phyloP scores from a whole-genome alignment of 1,140 invertebrate species.

The Plectrocnemia conspersa region DNA sequence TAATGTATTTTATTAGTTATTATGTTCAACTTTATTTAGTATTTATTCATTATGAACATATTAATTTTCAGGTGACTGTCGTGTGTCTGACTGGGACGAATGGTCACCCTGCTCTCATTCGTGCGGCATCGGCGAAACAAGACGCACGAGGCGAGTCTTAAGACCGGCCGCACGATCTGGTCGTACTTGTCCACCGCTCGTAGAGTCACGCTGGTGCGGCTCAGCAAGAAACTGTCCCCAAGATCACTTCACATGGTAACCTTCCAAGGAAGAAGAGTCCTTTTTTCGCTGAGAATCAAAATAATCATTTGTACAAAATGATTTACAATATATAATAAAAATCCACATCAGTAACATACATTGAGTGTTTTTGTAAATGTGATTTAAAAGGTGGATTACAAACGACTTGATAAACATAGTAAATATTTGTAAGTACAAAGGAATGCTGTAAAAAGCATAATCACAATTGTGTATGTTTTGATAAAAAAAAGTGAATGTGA shows the following conservation, averaged over 20 bases:
- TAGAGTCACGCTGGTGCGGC: constrained; percentile 83
- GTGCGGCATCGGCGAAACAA: constrained; percentile 82
- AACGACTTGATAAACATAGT: not conserved
- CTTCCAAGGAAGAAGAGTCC: not conserved
- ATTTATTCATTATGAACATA: no score
- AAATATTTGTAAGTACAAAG: not conserved
- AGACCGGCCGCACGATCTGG: constrained; percentile 72
- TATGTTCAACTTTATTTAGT: not conserved
- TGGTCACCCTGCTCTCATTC: constrained; percentile 82
- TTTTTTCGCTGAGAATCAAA: not conserved
- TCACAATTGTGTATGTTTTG: no score
- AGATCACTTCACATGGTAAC: constrained; percentile 53
- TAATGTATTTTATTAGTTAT: no score
- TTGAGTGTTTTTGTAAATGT: not conserved
- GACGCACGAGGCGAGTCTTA: constrained; percentile 68
- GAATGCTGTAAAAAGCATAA: no score
- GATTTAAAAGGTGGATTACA: not conserved
- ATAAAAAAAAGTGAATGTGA: constrained; percentile 11
- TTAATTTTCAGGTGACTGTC: constrained; percentile 58
- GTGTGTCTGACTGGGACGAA: constrained; percentile 79
- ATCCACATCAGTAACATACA: not conserved
- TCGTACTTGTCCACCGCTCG: constrained; percentile 69
- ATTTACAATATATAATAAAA: not conserved
- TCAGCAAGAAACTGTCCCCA: constrained; percentile 64
- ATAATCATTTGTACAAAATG: not conserved